Conservation (phyloP, 2,113 vertebrate species). For the Elanus axillaris region DNA sequence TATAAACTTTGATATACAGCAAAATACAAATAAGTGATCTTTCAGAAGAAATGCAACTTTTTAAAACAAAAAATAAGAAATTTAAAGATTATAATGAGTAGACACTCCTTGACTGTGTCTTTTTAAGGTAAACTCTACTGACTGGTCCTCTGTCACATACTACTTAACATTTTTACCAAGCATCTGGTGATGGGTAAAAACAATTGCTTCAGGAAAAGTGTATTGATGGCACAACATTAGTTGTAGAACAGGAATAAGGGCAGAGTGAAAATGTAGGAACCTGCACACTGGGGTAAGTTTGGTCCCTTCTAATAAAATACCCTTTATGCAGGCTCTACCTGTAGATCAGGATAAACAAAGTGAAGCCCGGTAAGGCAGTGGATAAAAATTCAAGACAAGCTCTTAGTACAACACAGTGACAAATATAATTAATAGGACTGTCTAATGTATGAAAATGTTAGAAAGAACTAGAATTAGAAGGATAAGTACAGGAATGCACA, state of each 20-base stretch:
- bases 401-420: neutral
- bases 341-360: neutral
- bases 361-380: neutral
- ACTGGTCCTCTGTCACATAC: neutral
- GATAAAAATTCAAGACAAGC: neutral
- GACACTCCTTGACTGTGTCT: neutral
- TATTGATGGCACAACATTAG: neutral
- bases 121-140: neutral
- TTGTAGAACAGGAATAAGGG: neutral
- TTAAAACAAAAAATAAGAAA: neutral
- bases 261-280: neutral
- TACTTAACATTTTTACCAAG: neutral
- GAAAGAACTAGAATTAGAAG: neutral
- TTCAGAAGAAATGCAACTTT: neutral
- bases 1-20: neutral
- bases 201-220: neutral
- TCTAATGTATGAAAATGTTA: neutral
- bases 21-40: neutral
- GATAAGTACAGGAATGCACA: neutral
- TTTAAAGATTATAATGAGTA: neutral
- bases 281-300: neutral
- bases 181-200: neutral
- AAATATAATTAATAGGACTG: neutral
- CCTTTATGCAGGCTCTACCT: neutral
- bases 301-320: neutral